Evolutionary conservation across 2,888 invertebrate species (phyloP), one percentile per base, ranked within the genome.

Genomic region (Synergus gifuensis): DNA sequence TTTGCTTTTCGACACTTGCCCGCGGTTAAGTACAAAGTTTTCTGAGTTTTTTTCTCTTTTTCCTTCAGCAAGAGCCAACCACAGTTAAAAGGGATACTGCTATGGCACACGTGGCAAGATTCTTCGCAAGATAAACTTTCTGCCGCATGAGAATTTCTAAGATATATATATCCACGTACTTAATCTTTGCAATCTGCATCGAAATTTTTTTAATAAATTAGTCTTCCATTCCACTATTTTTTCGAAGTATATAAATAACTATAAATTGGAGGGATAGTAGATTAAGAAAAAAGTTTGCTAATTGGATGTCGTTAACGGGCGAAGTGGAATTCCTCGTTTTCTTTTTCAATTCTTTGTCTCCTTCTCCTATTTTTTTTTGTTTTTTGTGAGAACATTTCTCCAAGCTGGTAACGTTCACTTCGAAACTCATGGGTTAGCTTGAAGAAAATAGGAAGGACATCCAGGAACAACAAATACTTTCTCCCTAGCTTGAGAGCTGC

Each of bases 11-110:
- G 28, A 69, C 49, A 46, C 49, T 69, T 67, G 58, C 58, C 28
- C 9, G 69, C 42, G 36, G 63, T 76, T 63, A 63, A 63, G 76
- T 63, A 79, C 12, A 73, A 79, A 76, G 76, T 79, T 79, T 73
- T 54, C 42, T 14, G 36, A 78, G 46, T 54, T 58, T 69, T 78
- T 66, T 28, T 60, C 58, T 42, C 54, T 64, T 40, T 76, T 36
- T 64, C 40, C 18, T 28, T 60, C 54, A 22, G 3, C 54, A 11
- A 18, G 44, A 12, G 44, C 49, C 76, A 66, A 69, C 46, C 28
- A 28, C 46, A 28, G 69, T 69, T 49, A 16, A 36, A 49, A 69
- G 69, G 28, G 22, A 69, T 69, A 46, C n/a, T n/a, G 5, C 49
- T 67, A 8, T 22, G 44, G 18, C 46, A 28, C 18, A 11, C 46